Base-by-base conservation (phyloP, 2,888 invertebrate genomes). In the Tupiocoris notatus region DNA sequence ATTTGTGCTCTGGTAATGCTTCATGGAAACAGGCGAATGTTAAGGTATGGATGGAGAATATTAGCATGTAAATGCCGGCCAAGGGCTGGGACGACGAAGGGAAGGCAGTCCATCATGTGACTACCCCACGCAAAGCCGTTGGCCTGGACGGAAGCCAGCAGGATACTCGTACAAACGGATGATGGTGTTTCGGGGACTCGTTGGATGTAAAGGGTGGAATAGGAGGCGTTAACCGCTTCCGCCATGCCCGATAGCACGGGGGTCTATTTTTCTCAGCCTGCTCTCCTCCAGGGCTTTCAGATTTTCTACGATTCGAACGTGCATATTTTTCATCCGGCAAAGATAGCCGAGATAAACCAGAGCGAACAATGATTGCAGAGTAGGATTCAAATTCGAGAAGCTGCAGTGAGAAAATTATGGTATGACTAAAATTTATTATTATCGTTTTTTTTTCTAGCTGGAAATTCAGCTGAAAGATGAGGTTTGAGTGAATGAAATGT, bases 1-100 rank as follows among this genome's bases (percentile, higher is more conserved):
- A 59, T 59, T 59, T 59, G 20, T 59, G 59, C 59, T 20, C 59
- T 3, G 59, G 59, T 9, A 59, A 59, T 59, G 59, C 59, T 59
- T 20, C n/a, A 18, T n/a, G 20, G 59, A 2, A 16, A 39, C 39
- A 39, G 39, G 39, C 3, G 39, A 18, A n/a, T 20, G n/a, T 59
- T 3, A n/a, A 18, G n/a, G 59, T 3, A 9, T n/a, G 59, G 59
- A 59, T 18, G 25, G 17, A 59, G 59, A 70, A 70, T 70, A 70
- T 70, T 70, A 70, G 70, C 70, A 70, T 70, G 70, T 70, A 59
- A 70, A 70, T 70, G 58, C 70, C 61, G 70, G 17, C 58, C 23
- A 59, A 70, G 58, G 70, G 39, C 12, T 39, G 12, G 39, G 39
- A 39, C 39, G 39, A 39, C 58, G 24, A n/a, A 61, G 23, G 58